Base-by-base conservation (phyloP, 2,113 vertebrate species). In the Zeus faber region DNA sequence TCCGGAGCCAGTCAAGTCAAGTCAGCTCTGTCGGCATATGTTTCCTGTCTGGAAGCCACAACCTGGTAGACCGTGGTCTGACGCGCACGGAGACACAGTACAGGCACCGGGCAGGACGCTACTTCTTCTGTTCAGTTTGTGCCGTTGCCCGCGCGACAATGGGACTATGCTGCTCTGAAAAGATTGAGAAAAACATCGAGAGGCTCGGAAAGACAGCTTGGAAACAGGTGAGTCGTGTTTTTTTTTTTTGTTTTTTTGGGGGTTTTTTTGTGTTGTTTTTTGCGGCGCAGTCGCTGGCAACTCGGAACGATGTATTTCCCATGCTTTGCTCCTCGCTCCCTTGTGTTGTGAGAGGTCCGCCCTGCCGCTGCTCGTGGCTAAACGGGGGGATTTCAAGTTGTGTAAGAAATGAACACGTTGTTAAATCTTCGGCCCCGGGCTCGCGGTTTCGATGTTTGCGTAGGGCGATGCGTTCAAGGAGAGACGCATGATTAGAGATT, bases 151-250 rank as follows among this genome's bases (percentile, higher is more conserved):
- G n/a, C 56, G 69, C 72, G 72, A 88, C 74, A 80, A 90, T 90
- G 89, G 87, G 87, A 89, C 43, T 89, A 81, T 88, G 87, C 70
- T 86, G 72, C 37, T 80, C 77, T 77, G 87, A 88, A 65, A 89
- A 86, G 67, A 70, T 77, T 43, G 58, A 65, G 60, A 78, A 60
- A 56, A 85, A 73, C 62, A 71, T 83, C 74, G 77, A 62, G 18
- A 70, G 75, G 45, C 29, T 58, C n/a, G n/a, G n/a, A n/a, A n/a
- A n/a, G n/a, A n/a, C n/a, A 72, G 59, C n/a, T 52, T 89, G 79
- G 89, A 80, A 70, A 50, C 86, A 82, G 87, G 87, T 90, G 74
- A 83, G 83, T 68, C 57, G 1, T 6, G 47, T 46, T 13, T 45
- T 37, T 14, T 37, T 25, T 25, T 16, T 3, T 25, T n/a, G 4